phyloP scores from a whole-genome alignment of 2,113 vertebrate species.

The Odocoileus virginianus region DNA sequence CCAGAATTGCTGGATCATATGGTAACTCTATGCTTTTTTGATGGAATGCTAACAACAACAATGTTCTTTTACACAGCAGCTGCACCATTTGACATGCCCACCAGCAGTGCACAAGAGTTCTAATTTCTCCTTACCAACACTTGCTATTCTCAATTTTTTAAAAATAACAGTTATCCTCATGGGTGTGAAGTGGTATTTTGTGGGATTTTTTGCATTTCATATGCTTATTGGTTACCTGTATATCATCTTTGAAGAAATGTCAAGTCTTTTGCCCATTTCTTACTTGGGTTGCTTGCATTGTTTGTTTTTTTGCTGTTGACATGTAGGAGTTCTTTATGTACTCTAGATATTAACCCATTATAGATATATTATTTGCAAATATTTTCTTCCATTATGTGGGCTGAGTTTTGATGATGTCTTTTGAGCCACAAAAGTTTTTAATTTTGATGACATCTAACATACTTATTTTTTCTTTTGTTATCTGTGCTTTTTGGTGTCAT shows the following conservation, averaged over 20 bases:
- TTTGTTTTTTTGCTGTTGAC: background rate
- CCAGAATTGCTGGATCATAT: background rate
- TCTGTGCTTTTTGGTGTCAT: background rate
- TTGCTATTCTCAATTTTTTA: background rate
- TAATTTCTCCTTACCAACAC: background rate
- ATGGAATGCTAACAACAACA: background rate
- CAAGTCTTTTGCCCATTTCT: background rate
- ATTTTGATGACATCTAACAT: background rate
- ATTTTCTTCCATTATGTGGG: background rate
- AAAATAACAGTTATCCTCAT: background rate
- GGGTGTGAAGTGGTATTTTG: background rate
- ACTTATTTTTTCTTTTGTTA: background rate
- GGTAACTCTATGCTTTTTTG: background rate
- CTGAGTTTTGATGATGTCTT: background rate
- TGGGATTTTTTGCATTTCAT: background rate
- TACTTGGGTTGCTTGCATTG: background rate
- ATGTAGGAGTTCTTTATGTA: background rate
- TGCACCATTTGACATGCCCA: background rate
- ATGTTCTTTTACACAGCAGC: background rate
- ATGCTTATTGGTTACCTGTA: background rate
- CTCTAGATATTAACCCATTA: background rate
- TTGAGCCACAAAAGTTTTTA: background rate
- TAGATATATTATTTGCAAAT: background rate
- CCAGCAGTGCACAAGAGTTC: background rate
- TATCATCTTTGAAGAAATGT: background rate